Evolutionary conservation across 2,888 invertebrate species (phyloP), one percentile per base, ranked within the genome.

Genomic region (Drosophila acutilabella): DNA sequence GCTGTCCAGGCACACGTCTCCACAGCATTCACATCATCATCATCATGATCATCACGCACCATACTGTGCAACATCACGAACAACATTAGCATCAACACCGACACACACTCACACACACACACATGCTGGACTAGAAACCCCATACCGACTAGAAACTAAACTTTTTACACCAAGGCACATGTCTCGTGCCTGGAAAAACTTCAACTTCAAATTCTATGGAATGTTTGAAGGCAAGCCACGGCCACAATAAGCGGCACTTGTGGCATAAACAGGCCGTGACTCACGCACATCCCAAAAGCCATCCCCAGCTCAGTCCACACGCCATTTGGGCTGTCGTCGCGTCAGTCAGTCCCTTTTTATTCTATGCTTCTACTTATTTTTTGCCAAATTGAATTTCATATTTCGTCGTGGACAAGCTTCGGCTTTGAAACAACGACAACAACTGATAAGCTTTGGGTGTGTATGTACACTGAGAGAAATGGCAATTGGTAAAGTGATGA

Each of bases 241-340:
- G 75, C 85, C 82, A 78, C 83, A 88, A 72, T 71, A 80, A 80
- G 82, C 80, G 78, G 76, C 80, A 84, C 81, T 81, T 81, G 80
- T 84, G 82, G 82, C 82, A 78, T 68, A 81, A 83, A 73, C 69
- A 80, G 68, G 80, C 56, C 69, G 45, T 67, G 51, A 65, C 72
- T 65, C 74, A 60, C 74, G 61, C 64, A 64, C 64, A 51, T 47
- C 58, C 51, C 51, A 47, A 44, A 44, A 33, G 4, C n/a, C 33
- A 13, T 33, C 11, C 48, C 66, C 67, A 53, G 50, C 41, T 65
- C 56, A 42, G 64, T 79, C 74, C 71, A 8, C 30, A 30, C 30
- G 8, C 30, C 30, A 30, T 30, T 30, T 30, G 30, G 30, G 30
- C 30, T 36, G 36, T 36, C 13, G 30, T 30, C 30, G 8, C 7